Evolutionary conservation across 2,888 invertebrate species (phyloP), one percentile per base, ranked within the genome.

Genomic region (Seladonia tumulorum): DNA sequence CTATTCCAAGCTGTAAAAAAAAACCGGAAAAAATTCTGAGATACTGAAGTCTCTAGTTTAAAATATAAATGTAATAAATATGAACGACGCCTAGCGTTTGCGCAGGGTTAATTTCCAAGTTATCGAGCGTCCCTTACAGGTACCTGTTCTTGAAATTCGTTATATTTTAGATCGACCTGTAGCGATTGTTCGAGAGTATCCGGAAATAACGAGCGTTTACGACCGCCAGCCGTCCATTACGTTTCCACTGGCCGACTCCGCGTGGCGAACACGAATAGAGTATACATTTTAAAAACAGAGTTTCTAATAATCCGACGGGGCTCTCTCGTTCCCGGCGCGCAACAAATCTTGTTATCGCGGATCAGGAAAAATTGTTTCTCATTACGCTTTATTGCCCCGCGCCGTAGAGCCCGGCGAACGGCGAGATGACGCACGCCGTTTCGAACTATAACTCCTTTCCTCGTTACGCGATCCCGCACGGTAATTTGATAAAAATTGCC

Each of bases 131-230:
- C 53, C 18, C 3, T 22, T 10, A 22, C 3, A 3, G 53, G 2
- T 18, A 49, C 49, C 49, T 49, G 49, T 53, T 42, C 42, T 0
- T 22, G 1, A 10, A 39, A 68, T 42, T 39, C 39, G 22, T 68
- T 68, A 22, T n/a, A 42, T 12, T 22, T 22, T 35, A 42, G 68
- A 68, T 39, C 35, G 22, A 5, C 5, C 39, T 8, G 39, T 39
- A 35, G 22, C 35, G 22, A 68, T 42, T 68, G 39, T 68, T 25
- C 25, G 12, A n/a, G n/a, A 25, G 85, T 89, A 88, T 89, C 83
- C 83, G 84, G 88, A 89, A 89, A 88, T 87, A 89, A 89, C 87
- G 86, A 87, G 89, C 85, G 87, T 85, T 82, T 84, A 82, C 85
- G 81, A 86, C 85, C 85, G 87, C 88, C 89, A 88, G 89, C 79